phyloP scores from a whole-genome alignment of 2,113 vertebrate genomes.

The Todiramphus chloris region DNA sequence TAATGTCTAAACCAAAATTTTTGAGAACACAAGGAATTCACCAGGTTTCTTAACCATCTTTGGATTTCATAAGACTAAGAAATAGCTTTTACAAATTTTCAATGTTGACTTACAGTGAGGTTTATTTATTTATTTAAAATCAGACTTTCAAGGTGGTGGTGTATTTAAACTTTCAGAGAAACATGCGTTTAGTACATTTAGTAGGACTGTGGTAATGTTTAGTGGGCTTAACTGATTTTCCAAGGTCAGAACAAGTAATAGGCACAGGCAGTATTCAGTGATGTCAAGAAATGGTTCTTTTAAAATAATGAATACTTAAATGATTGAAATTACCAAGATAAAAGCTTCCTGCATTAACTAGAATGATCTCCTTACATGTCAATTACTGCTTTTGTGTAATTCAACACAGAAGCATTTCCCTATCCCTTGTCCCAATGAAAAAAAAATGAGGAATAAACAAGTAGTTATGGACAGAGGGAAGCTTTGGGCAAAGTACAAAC shows the following conservation, averaged over 20 bases:
- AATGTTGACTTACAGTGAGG: not conserved
- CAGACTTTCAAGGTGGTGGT: not conserved
- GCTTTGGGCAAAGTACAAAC: not conserved
- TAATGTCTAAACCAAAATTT: not conserved
- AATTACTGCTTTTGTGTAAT: not conserved
- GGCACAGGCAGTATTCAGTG: not conserved
- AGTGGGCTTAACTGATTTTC: not conserved
- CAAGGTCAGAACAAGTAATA: not conserved
- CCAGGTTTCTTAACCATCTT: not conserved
- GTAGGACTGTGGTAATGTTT: not conserved
- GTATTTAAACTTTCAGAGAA: not conserved
- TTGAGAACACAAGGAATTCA: not conserved
- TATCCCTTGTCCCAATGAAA: not conserved
- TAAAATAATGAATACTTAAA: not conserved
- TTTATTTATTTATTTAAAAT: not conserved
- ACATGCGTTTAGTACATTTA: not conserved
- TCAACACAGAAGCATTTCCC: not conserved
- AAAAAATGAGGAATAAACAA: not conserved
- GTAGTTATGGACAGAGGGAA: not conserved
- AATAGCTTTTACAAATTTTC: not conserved
- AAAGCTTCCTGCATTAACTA: not conserved
- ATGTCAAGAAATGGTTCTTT: not conserved
- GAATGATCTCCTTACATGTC: fast-evolving
- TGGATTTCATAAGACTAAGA: not conserved
- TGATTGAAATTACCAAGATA: not conserved